phyloP scores from a whole-genome alignment of 2,113 vertebrate species.

The Cairina moschata region DNA sequence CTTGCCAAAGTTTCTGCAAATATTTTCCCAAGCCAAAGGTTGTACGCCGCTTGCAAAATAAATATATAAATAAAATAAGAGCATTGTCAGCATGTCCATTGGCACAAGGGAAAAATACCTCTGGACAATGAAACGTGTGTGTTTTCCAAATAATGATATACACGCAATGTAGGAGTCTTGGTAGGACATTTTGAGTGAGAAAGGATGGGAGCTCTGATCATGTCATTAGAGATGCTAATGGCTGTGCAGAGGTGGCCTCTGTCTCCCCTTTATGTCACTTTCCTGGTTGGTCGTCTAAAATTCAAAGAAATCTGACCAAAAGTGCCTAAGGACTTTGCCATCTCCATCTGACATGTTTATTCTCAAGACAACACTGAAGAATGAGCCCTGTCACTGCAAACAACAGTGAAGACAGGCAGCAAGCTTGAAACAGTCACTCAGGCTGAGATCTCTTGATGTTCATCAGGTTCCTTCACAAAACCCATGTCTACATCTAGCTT shows the following conservation, averaged over 20 bases:
- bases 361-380: not conserved
- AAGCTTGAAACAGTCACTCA: not conserved
- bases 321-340: fast-evolving
- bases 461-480: not conserved
- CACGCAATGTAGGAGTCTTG: not conserved
- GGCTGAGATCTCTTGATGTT: not conserved
- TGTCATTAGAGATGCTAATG: not conserved
- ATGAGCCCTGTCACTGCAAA: not conserved
- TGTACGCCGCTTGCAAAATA: not conserved
- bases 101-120: not conserved
- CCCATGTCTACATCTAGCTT: fast-evolving
- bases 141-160: not conserved
- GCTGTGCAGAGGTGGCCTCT: not conserved
- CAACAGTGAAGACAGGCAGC: not conserved
- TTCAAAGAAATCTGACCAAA: not conserved
- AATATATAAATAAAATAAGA: not conserved
- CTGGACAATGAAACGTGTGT: not conserved
- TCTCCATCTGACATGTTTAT: not conserved
- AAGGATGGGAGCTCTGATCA: not conserved
- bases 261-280: not conserved
- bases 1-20: conserved; percentile 45
- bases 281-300: not conserved
- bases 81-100: not conserved
- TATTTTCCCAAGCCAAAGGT: conserved; percentile 24
- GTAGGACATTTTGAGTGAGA: not conserved